Evolutionary conservation across 2,113 vertebrate species (phyloP).

Genomic region (Thamnophis sirtalis): DNA sequence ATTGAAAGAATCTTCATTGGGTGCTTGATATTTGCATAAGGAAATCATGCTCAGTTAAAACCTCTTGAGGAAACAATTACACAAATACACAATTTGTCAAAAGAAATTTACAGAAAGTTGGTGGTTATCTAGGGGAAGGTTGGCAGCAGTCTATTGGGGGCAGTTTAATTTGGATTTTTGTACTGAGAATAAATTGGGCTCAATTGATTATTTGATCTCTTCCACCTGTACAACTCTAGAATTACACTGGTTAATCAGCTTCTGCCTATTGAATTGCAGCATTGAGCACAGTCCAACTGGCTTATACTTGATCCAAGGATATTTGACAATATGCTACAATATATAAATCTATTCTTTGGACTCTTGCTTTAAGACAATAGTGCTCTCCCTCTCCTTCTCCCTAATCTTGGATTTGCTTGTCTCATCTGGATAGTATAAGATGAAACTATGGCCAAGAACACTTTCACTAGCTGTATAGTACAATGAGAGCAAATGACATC

Average conservation of each 20-base stretch:
- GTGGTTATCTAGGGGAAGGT: not conserved
- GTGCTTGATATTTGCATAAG: not conserved
- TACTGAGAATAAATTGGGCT: not conserved
- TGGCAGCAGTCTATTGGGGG: not conserved
- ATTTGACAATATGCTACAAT: not conserved
- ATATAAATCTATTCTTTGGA: not conserved
- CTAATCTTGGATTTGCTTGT: not conserved
- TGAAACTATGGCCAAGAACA: not conserved
- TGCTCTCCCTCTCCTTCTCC: not conserved
- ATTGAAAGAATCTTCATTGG: not conserved
- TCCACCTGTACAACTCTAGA: not conserved
- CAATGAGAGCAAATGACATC: not conserved
- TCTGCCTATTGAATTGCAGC: not conserved
- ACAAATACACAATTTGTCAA: not conserved
- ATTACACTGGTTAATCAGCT: not conserved
- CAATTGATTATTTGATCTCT: not conserved
- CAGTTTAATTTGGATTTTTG: not conserved
- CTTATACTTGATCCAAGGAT: not conserved
- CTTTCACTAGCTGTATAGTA: not conserved
- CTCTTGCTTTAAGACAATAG: not conserved
- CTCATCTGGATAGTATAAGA: not conserved
- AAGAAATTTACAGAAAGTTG: not conserved
- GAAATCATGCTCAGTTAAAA: not conserved
- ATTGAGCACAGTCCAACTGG: not conserved
- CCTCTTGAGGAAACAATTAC: not conserved